Conservation (phyloP, 2,113 vertebrate species). For the Brachyhypopomus gauderio region DNA sequence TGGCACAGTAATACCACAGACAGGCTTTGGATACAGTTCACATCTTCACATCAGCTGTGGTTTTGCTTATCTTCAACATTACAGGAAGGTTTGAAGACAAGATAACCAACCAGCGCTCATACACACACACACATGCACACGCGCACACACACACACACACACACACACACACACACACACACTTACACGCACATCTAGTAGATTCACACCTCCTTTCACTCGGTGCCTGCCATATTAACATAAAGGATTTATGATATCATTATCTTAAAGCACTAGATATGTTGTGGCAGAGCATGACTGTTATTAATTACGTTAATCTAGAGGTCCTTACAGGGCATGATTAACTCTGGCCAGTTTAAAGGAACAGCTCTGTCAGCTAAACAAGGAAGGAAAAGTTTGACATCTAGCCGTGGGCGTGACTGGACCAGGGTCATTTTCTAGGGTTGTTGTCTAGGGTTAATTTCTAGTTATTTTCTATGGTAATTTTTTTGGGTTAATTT, state of each 20-base stretch:
- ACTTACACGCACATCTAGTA: neutral
- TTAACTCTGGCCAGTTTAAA: constrained; percentile 38
- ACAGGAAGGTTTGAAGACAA: too few relatives aligned
- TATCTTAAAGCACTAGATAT: constrained; percentile 76
- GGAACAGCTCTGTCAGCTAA: constrained; percentile 35
- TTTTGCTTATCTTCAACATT: too few relatives aligned
- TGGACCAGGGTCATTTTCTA: neutral
- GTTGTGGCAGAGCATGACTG: constrained; percentile 75
- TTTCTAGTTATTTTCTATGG: too few relatives aligned
- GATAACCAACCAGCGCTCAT: too few relatives aligned
- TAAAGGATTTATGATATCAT: constrained; percentile 80
- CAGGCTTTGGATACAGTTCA: too few relatives aligned
- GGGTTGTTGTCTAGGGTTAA: too few relatives aligned
- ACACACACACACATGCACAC: too few relatives aligned
- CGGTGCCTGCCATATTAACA: constrained; percentile 69
- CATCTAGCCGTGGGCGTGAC: neutral
- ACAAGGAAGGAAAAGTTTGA: neutral
- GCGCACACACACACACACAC: constrained; percentile 40
- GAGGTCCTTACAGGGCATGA: constrained; percentile 54
- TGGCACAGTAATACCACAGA: too few relatives aligned
- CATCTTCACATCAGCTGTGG: too few relatives aligned
- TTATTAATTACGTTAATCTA: constrained; percentile 68
- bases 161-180: constrained; percentile 67
- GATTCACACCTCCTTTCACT: constrained; percentile 40
- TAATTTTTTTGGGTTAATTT: too few relatives aligned